Base-by-base conservation (phyloP, 1,140 invertebrate species). In the Drosophila burlai region DNA sequence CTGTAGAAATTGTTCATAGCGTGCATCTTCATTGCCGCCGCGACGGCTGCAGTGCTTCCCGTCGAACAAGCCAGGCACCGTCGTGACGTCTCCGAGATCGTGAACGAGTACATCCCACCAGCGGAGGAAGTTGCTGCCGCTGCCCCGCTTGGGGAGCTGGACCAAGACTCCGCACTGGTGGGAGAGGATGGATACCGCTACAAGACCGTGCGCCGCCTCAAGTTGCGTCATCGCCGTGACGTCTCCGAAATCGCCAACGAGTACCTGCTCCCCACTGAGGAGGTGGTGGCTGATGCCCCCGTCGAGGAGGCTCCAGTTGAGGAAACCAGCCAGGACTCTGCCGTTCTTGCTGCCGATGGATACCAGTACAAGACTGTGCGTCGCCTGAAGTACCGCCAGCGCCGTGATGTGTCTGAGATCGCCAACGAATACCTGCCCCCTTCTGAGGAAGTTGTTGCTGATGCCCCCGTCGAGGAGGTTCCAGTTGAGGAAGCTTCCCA, bases 41-140 rank as follows among this genome's bases (percentile, higher is more conserved):
- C 84, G 89, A 91, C 89, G 81, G 89, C 89, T 91, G 89, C 89
- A 91, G 83, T 91, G 85, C 82, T 91, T 91, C 89, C 89, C 72
- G 81, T 91, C 87, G 87, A 91, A 90, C 85, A 85, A 90, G 43
- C 76, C 78, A 84, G 89, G 79, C 89, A 91, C 73, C 89, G 89
- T 91, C 85, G 89, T 42, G 89, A 91, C 76, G 89, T 91, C 60
- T 79, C 83, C 26, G 87, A 91, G 47, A 68, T 87, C 68, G 80
- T 67, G 40, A 80, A 72, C 69, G 90, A 90, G 62, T 92, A 91
- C 57, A 60, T 91, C 47, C 84, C 90, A 42, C 89, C 90, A 16
- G 36, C 52, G 31, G 83, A 86, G 52, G 85, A 75, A 80, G 78
- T 77, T 81, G 72, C 24, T 9, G 43, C 61, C 45, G 73, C 75